Percentiles rank a stretch among this genome's conserved stretches.
Evolutionary conservation across 1,140 invertebrate genomes (phyloP).

Genomic region (Proales similis): DNA sequence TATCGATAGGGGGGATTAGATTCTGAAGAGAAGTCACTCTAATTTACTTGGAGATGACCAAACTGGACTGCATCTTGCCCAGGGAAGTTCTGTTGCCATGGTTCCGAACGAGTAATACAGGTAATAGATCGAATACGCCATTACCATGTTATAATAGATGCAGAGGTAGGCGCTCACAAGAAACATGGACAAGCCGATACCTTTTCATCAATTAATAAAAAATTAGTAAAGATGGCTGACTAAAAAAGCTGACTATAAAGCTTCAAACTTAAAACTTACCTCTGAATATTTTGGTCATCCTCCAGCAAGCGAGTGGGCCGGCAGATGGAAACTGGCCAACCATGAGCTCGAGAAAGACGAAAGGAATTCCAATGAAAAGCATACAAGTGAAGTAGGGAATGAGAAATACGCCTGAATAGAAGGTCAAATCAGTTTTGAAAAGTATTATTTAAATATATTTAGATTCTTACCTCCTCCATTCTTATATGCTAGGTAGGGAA

Average conservation of each 20-base stretch:
- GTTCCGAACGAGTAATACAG: slow-evolving; percentile 73
- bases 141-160: slow-evolving; percentile 78
- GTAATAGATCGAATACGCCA: slow-evolving; percentile 87
- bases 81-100: slow-evolving; percentile 63
- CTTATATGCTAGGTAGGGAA: slow-evolving; percentile 55
- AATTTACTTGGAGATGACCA: slow-evolving; percentile 60
- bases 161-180: slow-evolving; percentile 34
- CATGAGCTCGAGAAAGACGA: slow-evolving; percentile 56
- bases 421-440: slow-evolving; percentile 39
- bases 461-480: slow-evolving; percentile 49
- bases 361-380: slow-evolving; percentile 56
- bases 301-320: slow-evolving; percentile 54
- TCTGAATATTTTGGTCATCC: slow-evolving; percentile 70
- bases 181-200: slow-evolving; percentile 39
- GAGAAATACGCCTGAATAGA: slow-evolving; percentile 57
- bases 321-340: slow-evolving; percentile 53
- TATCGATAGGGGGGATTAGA: slow-evolving; percentile 10
- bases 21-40: neutral
- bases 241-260: neutral
- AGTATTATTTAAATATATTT: neutral
- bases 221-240: neutral
- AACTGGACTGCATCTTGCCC: slow-evolving; percentile 72
- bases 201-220: slow-evolving; percentile 25
- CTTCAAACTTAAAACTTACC: no score
- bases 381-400: slow-evolving; percentile 59